Evolutionary conservation across 2,888 invertebrate genomes (phyloP).

Genomic region (Cremastobaeus sp.): DNA sequence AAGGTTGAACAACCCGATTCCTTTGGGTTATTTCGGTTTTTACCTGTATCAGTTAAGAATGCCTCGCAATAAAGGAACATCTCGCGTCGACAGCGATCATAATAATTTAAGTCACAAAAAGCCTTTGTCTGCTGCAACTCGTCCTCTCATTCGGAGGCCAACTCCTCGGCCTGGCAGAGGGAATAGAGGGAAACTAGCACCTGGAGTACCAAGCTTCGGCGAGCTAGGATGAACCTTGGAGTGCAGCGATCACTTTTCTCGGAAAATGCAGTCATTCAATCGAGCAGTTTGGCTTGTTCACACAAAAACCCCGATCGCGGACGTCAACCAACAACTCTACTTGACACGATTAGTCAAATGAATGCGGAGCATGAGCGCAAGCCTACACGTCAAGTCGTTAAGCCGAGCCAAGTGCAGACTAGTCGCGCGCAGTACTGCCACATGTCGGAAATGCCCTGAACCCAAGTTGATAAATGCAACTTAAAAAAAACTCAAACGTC

Average conservation of each 20-base stretch:
- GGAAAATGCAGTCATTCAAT: no score
- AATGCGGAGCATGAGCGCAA: not conserved
- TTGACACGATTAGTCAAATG: not conserved
- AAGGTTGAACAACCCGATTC: not conserved
- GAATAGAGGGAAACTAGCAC: not conserved
- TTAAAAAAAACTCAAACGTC: no score
- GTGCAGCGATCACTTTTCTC: no score
- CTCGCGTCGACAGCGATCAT: slow-evolving; percentile 10
- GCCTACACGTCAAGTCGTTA: not conserved
- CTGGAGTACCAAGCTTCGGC: not conserved
- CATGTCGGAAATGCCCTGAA: slow-evolving; percentile 7
- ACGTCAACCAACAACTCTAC: not conserved
- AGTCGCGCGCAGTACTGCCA: slow-evolving; percentile 23
- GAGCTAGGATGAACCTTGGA: no score
- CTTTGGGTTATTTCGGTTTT: slow-evolving; percentile 14
- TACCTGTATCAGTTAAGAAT: slow-evolving; percentile 28
- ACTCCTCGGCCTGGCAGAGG: not conserved
- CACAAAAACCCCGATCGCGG: no score
- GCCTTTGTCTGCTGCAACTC: not conserved
- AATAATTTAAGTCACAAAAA: slow-evolving; percentile 18
- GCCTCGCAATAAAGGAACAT: slow-evolving; percentile 1
- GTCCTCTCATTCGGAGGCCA: slow-evolving; percentile 5
- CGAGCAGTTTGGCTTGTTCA: no score
- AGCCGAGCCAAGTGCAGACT: no score
- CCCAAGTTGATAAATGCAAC: no score